phyloP scores from a whole-genome alignment of 1,140 invertebrate species.

The Trichonephila clavipes region DNA sequence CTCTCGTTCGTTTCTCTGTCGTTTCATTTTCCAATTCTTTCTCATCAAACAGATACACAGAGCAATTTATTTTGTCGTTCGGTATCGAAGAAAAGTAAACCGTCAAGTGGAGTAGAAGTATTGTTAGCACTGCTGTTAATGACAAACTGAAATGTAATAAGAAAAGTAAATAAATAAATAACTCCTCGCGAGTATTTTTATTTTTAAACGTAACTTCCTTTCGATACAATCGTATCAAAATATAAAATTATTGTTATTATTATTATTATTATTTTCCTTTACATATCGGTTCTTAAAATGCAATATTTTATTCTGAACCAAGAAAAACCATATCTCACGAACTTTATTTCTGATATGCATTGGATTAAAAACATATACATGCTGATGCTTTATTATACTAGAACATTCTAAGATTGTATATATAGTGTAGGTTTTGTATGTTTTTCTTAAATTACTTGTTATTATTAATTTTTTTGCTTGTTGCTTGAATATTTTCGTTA shows the following conservation, averaged over 20 bases:
- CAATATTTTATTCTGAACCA: too few species aligned
- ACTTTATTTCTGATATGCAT: too few species aligned
- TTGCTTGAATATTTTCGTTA: too few species aligned
- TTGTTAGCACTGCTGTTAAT: slow-evolving; percentile 8
- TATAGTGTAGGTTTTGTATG: too few species aligned
- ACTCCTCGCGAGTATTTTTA: not conserved
- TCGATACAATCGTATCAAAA: not conserved
- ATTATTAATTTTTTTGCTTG: too few species aligned
- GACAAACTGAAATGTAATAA: not conserved
- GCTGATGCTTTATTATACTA: too few species aligned
- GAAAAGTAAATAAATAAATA: slow-evolving; percentile 2
- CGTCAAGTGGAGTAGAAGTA: not conserved
- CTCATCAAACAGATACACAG: slow-evolving; percentile 26
- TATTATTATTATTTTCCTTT: too few species aligned
- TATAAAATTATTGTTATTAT: not conserved
- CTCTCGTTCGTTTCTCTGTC: not conserved
- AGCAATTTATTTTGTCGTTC: slow-evolving; percentile 12
- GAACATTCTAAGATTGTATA: too few species aligned
- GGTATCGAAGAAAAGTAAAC: not conserved
- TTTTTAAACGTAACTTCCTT: not conserved
- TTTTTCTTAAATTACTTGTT: too few species aligned
- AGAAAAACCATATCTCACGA: too few species aligned
- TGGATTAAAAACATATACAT: too few species aligned
- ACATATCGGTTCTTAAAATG: too few species aligned
- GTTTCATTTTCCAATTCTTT: slow-evolving; percentile 5